Evolutionary conservation across 1,140 invertebrate genomes (phyloP), one percentile per base, ranked within the genome.

Genomic region (Penaeus indicus): DNA sequence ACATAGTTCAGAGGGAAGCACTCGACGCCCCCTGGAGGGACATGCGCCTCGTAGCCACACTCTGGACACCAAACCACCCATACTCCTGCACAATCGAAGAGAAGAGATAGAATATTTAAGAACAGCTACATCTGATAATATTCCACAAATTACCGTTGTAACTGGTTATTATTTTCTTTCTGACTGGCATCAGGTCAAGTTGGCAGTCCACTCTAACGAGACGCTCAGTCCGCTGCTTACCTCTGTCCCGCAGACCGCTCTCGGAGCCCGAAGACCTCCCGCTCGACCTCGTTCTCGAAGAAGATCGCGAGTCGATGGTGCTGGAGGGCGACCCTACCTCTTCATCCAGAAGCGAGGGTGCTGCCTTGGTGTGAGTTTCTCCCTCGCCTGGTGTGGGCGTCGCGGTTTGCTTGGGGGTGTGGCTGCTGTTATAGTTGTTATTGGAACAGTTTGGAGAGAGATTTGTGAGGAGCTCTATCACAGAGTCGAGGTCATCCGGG

Each of bases 1-100:
- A 95, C 92, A 91, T 94, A 95, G 93, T 95, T 94, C 25, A 94
- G 93, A 3, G 94, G 94, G 77, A 94, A 92, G 0, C 92, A 93
- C 60, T 93, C 91, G 27, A 94, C 92, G 0, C 94, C 94, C 11
- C 92, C 93, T 0, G 92, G 85, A 8, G 94, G 94, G 38, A 95
- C 91, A 67, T 93, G 93, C 0, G 93, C 93, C 87, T 94, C 93
- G 47, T 92, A 91, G 7, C 93, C 92, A 90, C 94, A 95, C 21
- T 92, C 92, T 18, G 94, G 94, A 83, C 95, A 95, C 47, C 93
- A 89, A 4, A 94, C 92, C 91, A 85, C 77, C 83, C 82, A 85
- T 47, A 82, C 54, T 11, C 75, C 88, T 89, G 84, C 8, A 25
- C 38, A 19, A 60, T n/a, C 61, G 13, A 47, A 47, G 8, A 7